These are phyloP conservation scores for Cosmorhoe ocellata DNA, from an alignment of 2,888 invertebrate species.

Conservation along the genomic window DNA sequence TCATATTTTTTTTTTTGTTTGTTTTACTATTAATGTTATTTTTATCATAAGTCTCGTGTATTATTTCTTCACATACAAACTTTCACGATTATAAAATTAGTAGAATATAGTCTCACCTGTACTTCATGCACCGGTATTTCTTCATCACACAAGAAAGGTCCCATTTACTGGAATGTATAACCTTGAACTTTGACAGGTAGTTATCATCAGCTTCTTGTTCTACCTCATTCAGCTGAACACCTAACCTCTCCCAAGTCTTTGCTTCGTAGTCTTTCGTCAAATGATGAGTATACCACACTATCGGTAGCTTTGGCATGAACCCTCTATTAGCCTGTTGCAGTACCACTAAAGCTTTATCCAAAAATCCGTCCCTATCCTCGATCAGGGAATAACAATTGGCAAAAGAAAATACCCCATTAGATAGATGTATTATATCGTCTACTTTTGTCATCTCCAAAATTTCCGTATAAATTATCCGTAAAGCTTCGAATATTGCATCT, in stretches of 20 bases:
- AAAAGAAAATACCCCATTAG: conserved; percentile 88
- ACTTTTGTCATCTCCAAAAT: conserved; percentile 87
- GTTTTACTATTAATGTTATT: no score
- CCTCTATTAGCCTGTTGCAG: conserved; percentile 83
- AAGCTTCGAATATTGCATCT: conserved; percentile 85
- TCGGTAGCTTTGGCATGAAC: conserved; percentile 78
- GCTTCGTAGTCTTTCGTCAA: conserved; percentile 73
- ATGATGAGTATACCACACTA: conserved; percentile 88
- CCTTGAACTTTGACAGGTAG: conserved; percentile 86
- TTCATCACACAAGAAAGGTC: conserved; percentile 86
- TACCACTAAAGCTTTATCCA: conserved; percentile 83
- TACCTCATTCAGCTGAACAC: conserved; percentile 88
- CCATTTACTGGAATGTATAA: conserved; percentile 91
- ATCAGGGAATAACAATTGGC: conserved; percentile 86
- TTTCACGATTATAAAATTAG: no score
- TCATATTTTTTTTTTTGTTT: no score
- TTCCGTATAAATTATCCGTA: conserved; percentile 87
- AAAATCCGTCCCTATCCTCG: conserved; percentile 88
- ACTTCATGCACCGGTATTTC: conserved; percentile 55
- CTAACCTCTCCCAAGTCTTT: conserved; percentile 70
- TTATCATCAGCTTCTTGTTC: conserved; percentile 86
- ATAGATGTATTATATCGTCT: conserved; percentile 89
- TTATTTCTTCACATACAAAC: no score
- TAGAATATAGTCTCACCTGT: conserved; percentile 52
- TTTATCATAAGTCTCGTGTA: no score